These are phyloP conservation scores for Acronicta aceris DNA, from an alignment of 2,888 invertebrate genomes.

Conservation along the genomic window DNA sequence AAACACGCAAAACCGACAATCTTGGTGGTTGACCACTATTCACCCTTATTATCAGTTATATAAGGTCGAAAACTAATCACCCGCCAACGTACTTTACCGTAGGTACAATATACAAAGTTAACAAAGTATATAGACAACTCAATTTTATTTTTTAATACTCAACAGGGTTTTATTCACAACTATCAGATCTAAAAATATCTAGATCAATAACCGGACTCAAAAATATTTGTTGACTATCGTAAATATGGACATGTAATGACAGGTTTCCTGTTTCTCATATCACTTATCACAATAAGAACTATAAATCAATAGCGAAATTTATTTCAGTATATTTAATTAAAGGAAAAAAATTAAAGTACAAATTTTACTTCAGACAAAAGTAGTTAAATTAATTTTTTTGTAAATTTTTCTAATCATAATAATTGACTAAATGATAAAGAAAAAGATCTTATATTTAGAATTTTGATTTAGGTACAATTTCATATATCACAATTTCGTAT, in stretches of 20 bases:
- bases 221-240: too few relatives aligned
- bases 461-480: slow-evolving; percentile 61
- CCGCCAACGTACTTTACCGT: background rate
- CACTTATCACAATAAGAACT: too few relatives aligned
- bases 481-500: slow-evolving; percentile 64
- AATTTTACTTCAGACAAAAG: slow-evolving; percentile 12
- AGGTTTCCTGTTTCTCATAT: too few relatives aligned
- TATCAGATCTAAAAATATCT: too few relatives aligned
- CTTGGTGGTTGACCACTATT: background rate
- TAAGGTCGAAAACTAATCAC: background rate
- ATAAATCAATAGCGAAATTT: slow-evolving; percentile 2
- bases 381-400: slow-evolving; percentile 27
- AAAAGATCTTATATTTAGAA: slow-evolving; percentile 35
- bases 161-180: too few relatives aligned
- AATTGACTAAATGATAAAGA: slow-evolving; percentile 32
- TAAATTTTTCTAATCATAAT: slow-evolving; percentile 48
- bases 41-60: background rate
- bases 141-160: too few relatives aligned
- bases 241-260: too few relatives aligned
- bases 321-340: background rate
- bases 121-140: background rate
- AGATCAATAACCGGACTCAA: too few relatives aligned
- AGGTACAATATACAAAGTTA: background rate
- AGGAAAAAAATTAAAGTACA: background rate
- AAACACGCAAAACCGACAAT: background rate